These are phyloP conservation scores for Criorhina ranunculi DNA, from an alignment of 2,888 invertebrate genomes.

Conservation along the genomic window DNA sequence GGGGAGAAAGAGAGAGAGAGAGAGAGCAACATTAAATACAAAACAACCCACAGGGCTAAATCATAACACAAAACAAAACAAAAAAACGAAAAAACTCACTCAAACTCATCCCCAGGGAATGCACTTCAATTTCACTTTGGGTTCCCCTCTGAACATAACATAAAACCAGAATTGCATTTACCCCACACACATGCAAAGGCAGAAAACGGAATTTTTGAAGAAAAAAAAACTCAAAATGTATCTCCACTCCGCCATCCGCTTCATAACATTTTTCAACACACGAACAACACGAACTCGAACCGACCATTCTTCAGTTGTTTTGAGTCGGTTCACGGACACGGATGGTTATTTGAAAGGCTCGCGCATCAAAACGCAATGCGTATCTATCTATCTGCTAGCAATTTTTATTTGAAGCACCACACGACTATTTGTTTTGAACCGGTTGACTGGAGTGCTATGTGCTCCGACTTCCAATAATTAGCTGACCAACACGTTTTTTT, in stretches of 20 bases:
- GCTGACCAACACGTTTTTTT: constrained; percentile 6
- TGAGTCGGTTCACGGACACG: constrained; percentile 70
- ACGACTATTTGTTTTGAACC: constrained; percentile 20
- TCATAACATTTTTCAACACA: constrained; percentile 51
- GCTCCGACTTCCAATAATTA: constrained; percentile 23
- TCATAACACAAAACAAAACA: neutral
- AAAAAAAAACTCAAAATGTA: constrained; percentile 26
- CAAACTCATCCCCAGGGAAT: constrained; percentile 33
- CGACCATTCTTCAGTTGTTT: constrained; percentile 66
- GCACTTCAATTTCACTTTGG: neutral
- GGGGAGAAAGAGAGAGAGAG: too few species aligned
- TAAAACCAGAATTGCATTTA: constrained; percentile 18
- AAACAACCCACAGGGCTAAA: too few species aligned
- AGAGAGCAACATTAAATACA: too few species aligned
- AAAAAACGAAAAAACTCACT: constrained; percentile 29
- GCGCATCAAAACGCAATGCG: constrained; percentile 17
- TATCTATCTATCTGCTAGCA: constrained; percentile 7
- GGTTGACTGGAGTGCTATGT: constrained; percentile 7
- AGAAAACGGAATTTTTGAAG: constrained; percentile 30
- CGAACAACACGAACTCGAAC: neutral
- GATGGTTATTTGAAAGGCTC: constrained; percentile 28
- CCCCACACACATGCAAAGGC: neutral
- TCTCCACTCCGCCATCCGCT: constrained; percentile 1
- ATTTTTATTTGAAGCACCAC: constrained; percentile 2
- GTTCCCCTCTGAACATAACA: neutral